Conservation (phyloP, 1,140 invertebrate genomes). For the Lethrus apterus region DNA sequence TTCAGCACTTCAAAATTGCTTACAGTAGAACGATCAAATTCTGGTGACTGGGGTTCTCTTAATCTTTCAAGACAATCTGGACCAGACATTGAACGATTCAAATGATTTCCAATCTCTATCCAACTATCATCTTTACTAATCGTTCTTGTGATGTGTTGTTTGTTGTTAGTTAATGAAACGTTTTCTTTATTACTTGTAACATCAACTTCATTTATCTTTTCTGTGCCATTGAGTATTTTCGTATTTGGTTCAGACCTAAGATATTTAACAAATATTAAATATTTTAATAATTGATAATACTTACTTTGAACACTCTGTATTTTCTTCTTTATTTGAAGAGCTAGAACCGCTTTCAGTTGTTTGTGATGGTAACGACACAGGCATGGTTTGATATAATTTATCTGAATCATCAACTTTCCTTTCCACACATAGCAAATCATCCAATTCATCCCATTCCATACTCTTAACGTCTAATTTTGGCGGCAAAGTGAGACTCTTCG, state of each 20-base stretch:
- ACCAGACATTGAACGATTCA: conserved; percentile 61
- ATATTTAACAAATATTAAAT: background rate
- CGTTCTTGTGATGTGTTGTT: conserved; percentile 8
- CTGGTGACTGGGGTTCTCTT: conserved; percentile 32
- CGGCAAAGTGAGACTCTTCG: conserved; percentile 55
- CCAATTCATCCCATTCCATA: conserved; percentile 62
- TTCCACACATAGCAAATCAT: conserved; percentile 62
- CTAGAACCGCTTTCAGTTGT: conserved; percentile 10
- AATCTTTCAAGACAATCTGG: conserved; percentile 54
- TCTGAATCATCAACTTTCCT: conserved; percentile 55
- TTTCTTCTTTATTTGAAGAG: background rate
- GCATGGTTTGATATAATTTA: conserved; percentile 67
- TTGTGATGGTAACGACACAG: conserved; percentile 53
- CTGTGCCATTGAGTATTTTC: conserved; percentile 1
- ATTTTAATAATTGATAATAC: conserved; percentile 2
- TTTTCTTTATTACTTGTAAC: conserved; percentile 13
- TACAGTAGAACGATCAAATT: conserved; percentile 32
- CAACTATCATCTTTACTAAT: conserved; percentile 41
- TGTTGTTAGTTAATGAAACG: conserved; percentile 24
- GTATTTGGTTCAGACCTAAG: conserved; percentile 1
- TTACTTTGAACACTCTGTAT: conserved; percentile 11
- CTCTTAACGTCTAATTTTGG: conserved; percentile 60
- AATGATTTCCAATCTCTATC: conserved; percentile 45
- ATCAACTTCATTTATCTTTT: conserved; percentile 10
- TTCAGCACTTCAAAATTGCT: conserved; percentile 34